These are phyloP conservation scores for Brachynemurus nebulosus DNA, from an alignment of 2,888 invertebrate species.

Conservation along the genomic window DNA sequence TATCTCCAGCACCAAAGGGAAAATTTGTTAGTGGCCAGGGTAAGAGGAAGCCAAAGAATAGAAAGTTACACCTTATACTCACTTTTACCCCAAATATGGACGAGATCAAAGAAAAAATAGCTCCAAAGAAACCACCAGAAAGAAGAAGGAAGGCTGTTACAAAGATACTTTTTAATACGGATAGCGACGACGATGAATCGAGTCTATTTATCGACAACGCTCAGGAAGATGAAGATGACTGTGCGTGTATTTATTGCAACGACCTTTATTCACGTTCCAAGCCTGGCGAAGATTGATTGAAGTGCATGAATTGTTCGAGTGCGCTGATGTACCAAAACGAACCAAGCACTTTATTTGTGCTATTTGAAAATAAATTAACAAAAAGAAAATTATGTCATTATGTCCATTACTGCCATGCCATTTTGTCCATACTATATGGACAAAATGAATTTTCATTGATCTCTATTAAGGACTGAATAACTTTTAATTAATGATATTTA, in stretches of 20 bases:
- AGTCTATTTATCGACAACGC: too few relatives aligned
- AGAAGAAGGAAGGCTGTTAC: too few relatives aligned
- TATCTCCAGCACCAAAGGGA: too few relatives aligned
- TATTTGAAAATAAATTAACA: not conserved
- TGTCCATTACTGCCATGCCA: not conserved
- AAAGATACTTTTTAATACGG: too few relatives aligned
- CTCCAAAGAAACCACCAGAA: too few relatives aligned
- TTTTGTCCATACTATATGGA: slow-evolving; percentile 5
- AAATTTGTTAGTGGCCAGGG: too few relatives aligned
- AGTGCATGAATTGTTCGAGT: slow-evolving; percentile 13
- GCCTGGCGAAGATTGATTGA: slow-evolving; percentile 13
- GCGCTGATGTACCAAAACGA: slow-evolving; percentile 13
- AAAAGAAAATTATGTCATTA: too few relatives aligned
- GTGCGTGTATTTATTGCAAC: slow-evolving; percentile 13
- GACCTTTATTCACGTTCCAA: slow-evolving; percentile 13
- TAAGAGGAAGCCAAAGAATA: too few relatives aligned
- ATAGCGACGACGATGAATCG: too few relatives aligned
- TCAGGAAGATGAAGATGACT: slow-evolving; percentile 11
- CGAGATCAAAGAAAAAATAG: too few relatives aligned
- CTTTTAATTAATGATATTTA: not conserved
- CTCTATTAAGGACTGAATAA: not conserved
- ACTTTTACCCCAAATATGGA: too few relatives aligned
- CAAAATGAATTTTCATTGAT: slow-evolving; percentile 2
- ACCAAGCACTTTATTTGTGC: slow-evolving; percentile 1
- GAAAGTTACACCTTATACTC: too few relatives aligned